Base-by-base conservation (phyloP, 2,888 invertebrate species). In the Syritta pipiens region DNA sequence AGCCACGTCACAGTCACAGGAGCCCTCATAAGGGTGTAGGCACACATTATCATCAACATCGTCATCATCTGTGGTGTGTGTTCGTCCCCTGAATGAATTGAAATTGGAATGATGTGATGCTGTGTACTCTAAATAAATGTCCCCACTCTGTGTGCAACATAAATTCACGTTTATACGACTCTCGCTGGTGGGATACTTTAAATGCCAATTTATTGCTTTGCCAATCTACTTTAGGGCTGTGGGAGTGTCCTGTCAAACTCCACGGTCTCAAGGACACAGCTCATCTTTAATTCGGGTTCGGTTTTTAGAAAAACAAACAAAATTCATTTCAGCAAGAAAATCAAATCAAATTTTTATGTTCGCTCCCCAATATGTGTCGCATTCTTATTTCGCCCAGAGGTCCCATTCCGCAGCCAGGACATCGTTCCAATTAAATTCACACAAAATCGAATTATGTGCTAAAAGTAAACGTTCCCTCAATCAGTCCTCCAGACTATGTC, bases 161-260 rank as follows among this genome's bases (percentile, higher is more conserved):
- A 72, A 71, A 77, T 65, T 42, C 53, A 65, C 51, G 79, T 74
- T 68, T 62, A 57, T 72, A 62, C 49, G 67, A 67, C 49, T 55
- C 72, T 63, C 57, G 24, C 49, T 62, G 62, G 74, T 20, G 51
- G 62, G 44, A 72, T 79, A 60, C 72, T 74, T 74, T 74, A 68
- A 79, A 74, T 74, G 62, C 74, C 79, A 74, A 79, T 79, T 79
- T 79, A 74, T 79, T 79, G 74, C 62, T 55, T 57, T 67, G 55
- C 62, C 67, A 67, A 76, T 76, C 62, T 51, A 77, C 69, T 77
- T 65, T 40, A 40, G 59, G 44, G n/a, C n/a, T n/a, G n/a, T 35
- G 35, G 3, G 19, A 28, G n/a, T n/a, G n/a, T n/a, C n/a, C n/a
- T n/a, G n/a, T n/a, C 26, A n/a, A n/a, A n/a, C n/a, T n/a, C n/a